Evolutionary conservation across 1,140 invertebrate genomes (phyloP), one percentile per base, ranked within the genome.

Genomic region (Olivierus martensii): DNA sequence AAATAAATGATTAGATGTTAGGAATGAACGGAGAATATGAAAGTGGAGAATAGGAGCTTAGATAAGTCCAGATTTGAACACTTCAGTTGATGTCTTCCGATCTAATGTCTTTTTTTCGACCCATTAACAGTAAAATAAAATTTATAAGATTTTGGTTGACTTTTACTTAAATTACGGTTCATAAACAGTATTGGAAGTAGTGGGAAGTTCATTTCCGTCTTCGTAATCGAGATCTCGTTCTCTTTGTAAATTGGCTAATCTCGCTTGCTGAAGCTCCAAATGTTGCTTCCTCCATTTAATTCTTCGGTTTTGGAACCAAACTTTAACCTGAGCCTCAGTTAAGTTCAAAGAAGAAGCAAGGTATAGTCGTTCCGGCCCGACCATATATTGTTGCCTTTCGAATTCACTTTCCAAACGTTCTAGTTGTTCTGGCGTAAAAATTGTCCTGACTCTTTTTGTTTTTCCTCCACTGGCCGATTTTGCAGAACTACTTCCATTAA

Each of bases 221-320:
- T 28, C 28, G 28, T 28, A 28, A 28, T 28, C 28, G 28, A 28
- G 28, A 28, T 28, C 28, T 9, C 28, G 28, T 9, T 28, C 28
- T 28, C 28, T 28, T 9, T 28, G 28, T 28, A 28, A 28, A 28
- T 28, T 28, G 28, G 90, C 71, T 6, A 73, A 62, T 47, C 85
- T 75, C 58, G 91, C 87, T 65, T 91, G 88, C 37, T 90, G 88
- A 56, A 90, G 76, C 65, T 93, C 90, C 61, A 91, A 71, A 60
- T 92, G 87, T 61, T 92, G 84, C 63, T 95, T 95, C 18, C 91
- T 74, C 89, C 89, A 94, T 74, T 95, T 95, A 57, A 95, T 96
- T 28, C 92, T 75, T 19, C 92, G 75, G 68, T 96, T 96, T 42
- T 63, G 92, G 67, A 95, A 96, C 91, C 92, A 95, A 1, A 96